Percentiles rank a stretch among this genome's conserved stretches.
Conservation (phyloP, 2,797 vertebrate genomes). For the Dendrocincla tyrannina region DNA sequence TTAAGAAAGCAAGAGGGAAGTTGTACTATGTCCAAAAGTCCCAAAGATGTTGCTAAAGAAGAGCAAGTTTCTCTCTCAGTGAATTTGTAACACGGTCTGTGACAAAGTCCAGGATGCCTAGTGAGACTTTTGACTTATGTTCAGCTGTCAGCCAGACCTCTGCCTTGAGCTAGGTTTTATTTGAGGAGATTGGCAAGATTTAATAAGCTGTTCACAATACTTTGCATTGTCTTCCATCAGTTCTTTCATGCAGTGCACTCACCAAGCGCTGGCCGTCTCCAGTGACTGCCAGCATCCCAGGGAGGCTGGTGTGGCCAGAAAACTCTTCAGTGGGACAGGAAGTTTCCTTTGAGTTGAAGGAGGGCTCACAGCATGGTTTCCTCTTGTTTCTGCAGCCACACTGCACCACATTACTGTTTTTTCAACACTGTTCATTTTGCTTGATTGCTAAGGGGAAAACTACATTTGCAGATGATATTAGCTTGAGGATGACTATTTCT, state of each 20-base stretch:
- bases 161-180: not conserved
- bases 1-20: not conserved
- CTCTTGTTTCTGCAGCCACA: not conserved
- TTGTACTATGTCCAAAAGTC: not conserved
- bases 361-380: not conserved
- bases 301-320: not conserved
- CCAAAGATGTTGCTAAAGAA: not conserved
- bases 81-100: not conserved
- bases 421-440: not conserved
- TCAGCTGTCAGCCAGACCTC: not conserved
- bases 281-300: not conserved
- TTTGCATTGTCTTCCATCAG: not conserved
- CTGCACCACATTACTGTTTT: not conserved
- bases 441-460: not conserved
- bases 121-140: not conserved
- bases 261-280: not conserved
- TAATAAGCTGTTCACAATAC: not conserved
- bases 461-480: not conserved
- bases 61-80: not conserved
- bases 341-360: not conserved
- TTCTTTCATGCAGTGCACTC: fast-evolving
- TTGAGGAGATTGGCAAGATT: not conserved
- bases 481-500: not conserved
- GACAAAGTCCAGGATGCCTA: not conserved
- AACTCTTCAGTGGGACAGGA: not conserved